These are phyloP conservation scores for Folsomia candida DNA, from an alignment of 2,888 invertebrate species.

Conservation along the genomic window DNA sequence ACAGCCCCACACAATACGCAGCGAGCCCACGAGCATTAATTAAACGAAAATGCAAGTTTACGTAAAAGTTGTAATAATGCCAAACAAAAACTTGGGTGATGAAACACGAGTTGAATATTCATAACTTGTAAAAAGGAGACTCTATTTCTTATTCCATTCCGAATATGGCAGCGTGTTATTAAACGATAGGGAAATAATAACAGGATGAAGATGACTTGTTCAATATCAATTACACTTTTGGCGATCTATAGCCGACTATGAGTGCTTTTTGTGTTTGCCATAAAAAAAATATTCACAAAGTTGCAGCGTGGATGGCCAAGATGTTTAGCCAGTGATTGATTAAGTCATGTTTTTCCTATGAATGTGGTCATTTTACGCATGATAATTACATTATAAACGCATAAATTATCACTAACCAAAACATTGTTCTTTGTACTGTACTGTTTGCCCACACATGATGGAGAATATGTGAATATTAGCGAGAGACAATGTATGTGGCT, in stretches of 20 bases:
- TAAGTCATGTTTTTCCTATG: slow-evolving; percentile 2
- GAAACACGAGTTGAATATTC: background rate
- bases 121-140: too few relatives aligned
- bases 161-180: background rate
- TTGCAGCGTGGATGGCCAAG: background rate
- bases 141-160: background rate
- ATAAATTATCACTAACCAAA: background rate
- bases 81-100: background rate
- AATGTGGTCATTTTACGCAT: background rate
- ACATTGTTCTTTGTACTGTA: background rate
- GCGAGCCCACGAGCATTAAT: background rate
- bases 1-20: background rate
- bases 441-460: background rate
- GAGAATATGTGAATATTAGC: background rate
- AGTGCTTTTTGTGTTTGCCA: too few relatives aligned
- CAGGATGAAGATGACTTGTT: background rate
- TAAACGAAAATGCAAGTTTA: background rate
- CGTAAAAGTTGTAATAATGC: background rate
- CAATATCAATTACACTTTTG: background rate
- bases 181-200: too few relatives aligned
- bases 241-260: background rate
- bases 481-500: background rate
- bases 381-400: background rate
- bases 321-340: background rate
- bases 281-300: background rate